Conservation (phyloP, 2,888 invertebrate species). For the Didymodactylos carnosus region DNA sequence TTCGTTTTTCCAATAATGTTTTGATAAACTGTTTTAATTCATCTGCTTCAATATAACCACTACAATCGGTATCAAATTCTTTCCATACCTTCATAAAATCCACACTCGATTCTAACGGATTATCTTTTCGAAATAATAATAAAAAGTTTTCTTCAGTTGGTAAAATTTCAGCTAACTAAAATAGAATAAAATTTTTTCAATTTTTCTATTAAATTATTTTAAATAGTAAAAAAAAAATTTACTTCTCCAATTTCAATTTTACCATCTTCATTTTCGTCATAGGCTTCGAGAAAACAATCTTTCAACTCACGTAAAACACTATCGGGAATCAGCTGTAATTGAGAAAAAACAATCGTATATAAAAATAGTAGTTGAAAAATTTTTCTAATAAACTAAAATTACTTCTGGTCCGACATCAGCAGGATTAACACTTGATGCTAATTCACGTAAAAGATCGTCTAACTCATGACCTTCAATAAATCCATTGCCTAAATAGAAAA, state of each 20-base stretch:
- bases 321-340: conserved; percentile 53
- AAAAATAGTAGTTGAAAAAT: not conserved
- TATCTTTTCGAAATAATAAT: conserved; percentile 70
- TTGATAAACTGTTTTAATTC: conserved; percentile 48
- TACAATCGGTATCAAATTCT: conserved; percentile 74
- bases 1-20: not conserved
- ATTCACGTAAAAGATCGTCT: conserved; percentile 70
- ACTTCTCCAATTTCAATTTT: conserved; percentile 76
- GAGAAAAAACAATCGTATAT: too few species aligned
- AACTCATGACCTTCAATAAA: conserved; percentile 79
- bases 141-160: conserved; percentile 87
- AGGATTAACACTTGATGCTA: conserved; percentile 64
- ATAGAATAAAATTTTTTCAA: not conserved
- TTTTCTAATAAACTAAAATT: not conserved
- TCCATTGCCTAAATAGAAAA: conserved; percentile 53
- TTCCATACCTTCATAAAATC: conserved; percentile 96
- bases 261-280: conserved; percentile 82
- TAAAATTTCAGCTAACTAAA: conserved; percentile 63
- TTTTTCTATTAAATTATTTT: not conserved
- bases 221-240: conserved; percentile 19
- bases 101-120: conserved; percentile 64
- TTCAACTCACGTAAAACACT: conserved; percentile 68
- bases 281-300: conserved; percentile 83
- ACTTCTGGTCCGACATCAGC: conserved; percentile 61
- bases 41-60: conserved; percentile 79